These are phyloP conservation scores for Spialia ferax DNA, from an alignment of 2,888 invertebrate species.

Conservation along the genomic window DNA sequence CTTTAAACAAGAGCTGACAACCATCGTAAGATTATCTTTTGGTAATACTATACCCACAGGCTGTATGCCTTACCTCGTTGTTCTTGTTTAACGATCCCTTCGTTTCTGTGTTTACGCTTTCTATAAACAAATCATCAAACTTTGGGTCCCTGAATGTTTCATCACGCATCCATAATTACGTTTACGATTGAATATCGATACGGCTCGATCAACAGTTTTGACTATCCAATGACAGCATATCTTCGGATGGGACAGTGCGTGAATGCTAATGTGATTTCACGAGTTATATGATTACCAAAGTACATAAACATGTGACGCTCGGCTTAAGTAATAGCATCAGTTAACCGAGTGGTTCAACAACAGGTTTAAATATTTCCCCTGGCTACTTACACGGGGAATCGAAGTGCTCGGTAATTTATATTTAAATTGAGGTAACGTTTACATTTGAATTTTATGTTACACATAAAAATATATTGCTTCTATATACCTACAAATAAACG, in stretches of 20 bases:
- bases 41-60: conserved; percentile 65
- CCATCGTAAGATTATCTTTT: conserved; percentile 67
- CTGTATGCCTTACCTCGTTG: conserved; percentile 58
- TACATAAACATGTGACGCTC: conserved; percentile 30
- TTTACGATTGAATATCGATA: conserved; percentile 31
- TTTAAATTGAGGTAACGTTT: conserved; percentile 58
- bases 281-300: conserved; percentile 34
- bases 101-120: conserved; percentile 51
- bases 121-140: conserved; percentile 51
- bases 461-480: conserved; percentile 55
- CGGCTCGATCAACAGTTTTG: conserved; percentile 16
- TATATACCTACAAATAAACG: conserved; percentile 31
- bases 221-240: conserved; percentile 31
- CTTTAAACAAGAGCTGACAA: conserved; percentile 74
- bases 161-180: conserved; percentile 30
- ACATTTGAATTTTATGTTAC: conserved; percentile 55
- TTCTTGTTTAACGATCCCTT: conserved; percentile 59
- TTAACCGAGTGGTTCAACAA: conserved; percentile 27
- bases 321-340: conserved; percentile 24
- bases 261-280: conserved; percentile 34
- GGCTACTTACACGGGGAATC: conserved; percentile 22
- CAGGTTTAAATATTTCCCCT: conserved; percentile 29
- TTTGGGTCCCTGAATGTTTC: conserved; percentile 34
- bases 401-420: conserved; percentile 55
- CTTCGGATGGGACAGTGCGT: conserved; percentile 22